Conservation (phyloP, 92 coral and sea anemone species). For the Desmophyllum pertusum region DNA sequence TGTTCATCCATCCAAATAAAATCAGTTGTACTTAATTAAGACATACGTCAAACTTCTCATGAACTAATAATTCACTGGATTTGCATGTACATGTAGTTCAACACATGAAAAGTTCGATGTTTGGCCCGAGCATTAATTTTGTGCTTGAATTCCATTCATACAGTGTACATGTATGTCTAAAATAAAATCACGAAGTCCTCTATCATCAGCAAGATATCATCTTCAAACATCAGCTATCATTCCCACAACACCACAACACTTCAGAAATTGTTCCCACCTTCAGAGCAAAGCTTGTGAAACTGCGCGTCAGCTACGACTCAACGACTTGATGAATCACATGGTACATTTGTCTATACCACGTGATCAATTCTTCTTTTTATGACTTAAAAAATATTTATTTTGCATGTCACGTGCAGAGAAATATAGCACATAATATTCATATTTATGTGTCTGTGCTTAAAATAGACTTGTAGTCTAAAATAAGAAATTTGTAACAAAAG, state of each 20-base stretch:
- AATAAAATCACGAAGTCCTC: too few species aligned
- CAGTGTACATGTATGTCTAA: too few species aligned
- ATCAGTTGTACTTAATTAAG: too few species aligned
- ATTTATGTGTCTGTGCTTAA: not conserved
- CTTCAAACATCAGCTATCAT: not conserved
- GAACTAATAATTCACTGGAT: too few species aligned
- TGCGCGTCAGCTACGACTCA: not conserved
- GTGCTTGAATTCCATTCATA: not conserved
- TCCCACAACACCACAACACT: not conserved
- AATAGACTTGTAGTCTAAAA: not conserved
- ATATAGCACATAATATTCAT: not conserved
- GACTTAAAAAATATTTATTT: not conserved
- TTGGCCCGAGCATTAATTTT: too few species aligned
- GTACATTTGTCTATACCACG: not conserved
- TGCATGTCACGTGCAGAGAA: not conserved
- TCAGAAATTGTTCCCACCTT: not conserved
- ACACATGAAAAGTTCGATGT: too few species aligned
- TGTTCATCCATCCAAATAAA: too few species aligned
- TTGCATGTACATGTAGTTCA: too few species aligned
- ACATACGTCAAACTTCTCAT: too few species aligned
- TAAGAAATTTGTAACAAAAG: not conserved
- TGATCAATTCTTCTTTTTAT: too few species aligned
- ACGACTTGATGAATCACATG: not conserved
- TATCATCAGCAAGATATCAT: too few species aligned
- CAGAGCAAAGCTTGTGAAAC: not conserved